Conservation (phyloP, 2,113 vertebrate species). For the Emydocephalus ijimae region DNA sequence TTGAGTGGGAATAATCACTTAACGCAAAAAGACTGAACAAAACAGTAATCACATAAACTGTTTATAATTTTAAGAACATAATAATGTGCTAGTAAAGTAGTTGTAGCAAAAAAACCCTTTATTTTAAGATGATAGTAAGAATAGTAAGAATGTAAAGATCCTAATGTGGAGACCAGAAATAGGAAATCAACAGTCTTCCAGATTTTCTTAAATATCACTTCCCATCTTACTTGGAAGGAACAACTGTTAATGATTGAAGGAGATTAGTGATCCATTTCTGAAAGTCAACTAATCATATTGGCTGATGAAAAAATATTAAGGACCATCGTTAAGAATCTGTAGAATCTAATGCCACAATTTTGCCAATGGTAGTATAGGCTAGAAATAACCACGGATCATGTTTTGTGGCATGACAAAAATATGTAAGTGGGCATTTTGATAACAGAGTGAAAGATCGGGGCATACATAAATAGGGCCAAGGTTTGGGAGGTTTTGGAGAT, state of each 20-base stretch:
- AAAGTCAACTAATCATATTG: background rate
- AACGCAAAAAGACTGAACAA: background rate
- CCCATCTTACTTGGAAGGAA: background rate
- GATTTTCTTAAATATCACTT: background rate
- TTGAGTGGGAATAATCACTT: slow-evolving; percentile 28
- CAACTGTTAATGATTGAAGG: background rate
- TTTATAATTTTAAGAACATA: background rate
- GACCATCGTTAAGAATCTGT: background rate
- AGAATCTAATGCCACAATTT: background rate
- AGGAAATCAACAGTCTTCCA: background rate
- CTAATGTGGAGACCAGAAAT: background rate
- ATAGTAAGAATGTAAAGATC: background rate
- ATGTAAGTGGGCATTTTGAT: background rate
- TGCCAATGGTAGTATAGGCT: background rate
- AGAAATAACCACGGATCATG: background rate
- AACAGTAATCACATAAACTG: background rate
- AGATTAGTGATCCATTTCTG: background rate
- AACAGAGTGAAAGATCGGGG: background rate
- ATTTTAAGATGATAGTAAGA: background rate
- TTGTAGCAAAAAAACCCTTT: background rate
- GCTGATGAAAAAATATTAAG: background rate
- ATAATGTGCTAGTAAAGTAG: background rate
- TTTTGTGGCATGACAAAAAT: background rate
- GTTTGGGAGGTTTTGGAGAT: background rate
- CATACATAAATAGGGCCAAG: background rate